A percentile compares a stretch with the other conserved stretches of the same genome.
Evolutionary conservation across 2,113 vertebrate genomes (phyloP).

Genomic region (Phrynosoma platyrhinos): DNA sequence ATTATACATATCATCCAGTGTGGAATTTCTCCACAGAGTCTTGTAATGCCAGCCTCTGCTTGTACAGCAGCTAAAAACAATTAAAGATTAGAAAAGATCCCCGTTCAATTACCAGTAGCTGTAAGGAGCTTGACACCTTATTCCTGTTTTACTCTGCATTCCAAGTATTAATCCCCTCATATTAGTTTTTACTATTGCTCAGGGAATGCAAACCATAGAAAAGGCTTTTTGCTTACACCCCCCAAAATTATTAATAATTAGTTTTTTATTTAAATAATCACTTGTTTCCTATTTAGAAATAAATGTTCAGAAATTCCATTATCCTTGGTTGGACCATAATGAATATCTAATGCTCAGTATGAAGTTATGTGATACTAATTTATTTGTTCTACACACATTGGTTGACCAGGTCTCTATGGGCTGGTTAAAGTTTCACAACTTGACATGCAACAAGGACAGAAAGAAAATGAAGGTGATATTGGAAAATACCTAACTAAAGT

Average conservation of each 20-base stretch:
- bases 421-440: not conserved
- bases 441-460: no score
- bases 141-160: slow-evolving; percentile 12
- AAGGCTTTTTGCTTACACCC: not conserved
- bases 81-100: slow-evolving; percentile 57
- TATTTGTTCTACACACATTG: not conserved
- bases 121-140: slow-evolving; percentile 3
- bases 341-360: not conserved
- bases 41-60: slow-evolving; percentile 53
- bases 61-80: slow-evolving; percentile 49
- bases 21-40: slow-evolving; percentile 60
- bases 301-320: not conserved
- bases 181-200: slow-evolving; percentile 50
- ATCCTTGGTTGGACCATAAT: not conserved
- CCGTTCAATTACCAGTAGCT: slow-evolving; percentile 36
- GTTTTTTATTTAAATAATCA: not conserved
- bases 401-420: not conserved
- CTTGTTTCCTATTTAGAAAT: not conserved
- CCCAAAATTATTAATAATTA: not conserved
- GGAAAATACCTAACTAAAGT: no score
- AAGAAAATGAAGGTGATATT: no score
- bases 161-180: slow-evolving; percentile 44
- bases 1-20: slow-evolving; percentile 51
- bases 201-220: slow-evolving; percentile 29
- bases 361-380: not conserved